These are phyloP conservation scores for Etheostoma cragini DNA, from an alignment of 2,113 vertebrate species.

Conservation along the genomic window DNA sequence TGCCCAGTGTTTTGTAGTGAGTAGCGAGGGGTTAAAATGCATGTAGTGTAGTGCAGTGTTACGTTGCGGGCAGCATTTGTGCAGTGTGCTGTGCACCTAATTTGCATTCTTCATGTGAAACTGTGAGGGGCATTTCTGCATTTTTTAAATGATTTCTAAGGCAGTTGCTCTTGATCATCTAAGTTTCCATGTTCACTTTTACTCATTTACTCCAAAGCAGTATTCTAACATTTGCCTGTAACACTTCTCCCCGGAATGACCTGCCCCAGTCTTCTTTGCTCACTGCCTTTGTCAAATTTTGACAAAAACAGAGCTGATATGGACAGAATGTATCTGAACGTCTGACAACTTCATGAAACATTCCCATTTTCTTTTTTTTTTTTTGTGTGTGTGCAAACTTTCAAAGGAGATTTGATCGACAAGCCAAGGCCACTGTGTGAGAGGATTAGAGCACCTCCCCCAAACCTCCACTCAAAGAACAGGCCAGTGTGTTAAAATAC, in stretches of 20 bases:
- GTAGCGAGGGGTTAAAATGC: background rate
- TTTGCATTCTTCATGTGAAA: background rate
- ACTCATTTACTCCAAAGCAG: background rate
- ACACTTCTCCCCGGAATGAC: background rate
- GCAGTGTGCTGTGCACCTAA: background rate
- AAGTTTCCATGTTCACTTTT: background rate
- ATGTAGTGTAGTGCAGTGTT: background rate
- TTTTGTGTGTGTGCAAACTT: slow-evolving; percentile 7
- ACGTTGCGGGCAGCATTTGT: background rate
- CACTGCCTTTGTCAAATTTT: background rate
- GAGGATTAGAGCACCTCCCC: slow-evolving; percentile 52
- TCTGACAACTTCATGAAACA: slow-evolving; percentile 5
- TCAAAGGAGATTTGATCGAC: slow-evolving; percentile 39
- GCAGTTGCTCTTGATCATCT: background rate
- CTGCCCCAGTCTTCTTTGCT: background rate
- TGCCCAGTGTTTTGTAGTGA: background rate
- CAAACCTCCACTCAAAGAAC: slow-evolving; percentile 55
- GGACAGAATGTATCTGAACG: slow-evolving; percentile 11
- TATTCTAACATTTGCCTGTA: background rate
- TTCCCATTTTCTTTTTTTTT: slow-evolving; percentile 18
- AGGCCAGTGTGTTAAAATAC: slow-evolving; percentile 37
- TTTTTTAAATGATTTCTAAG: background rate
- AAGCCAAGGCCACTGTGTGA: slow-evolving; percentile 43
- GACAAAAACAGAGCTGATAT: slow-evolving; percentile 22
- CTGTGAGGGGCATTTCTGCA: background rate